These are phyloP conservation scores for Larimichthys polyactis DNA, from an alignment of 2,113 vertebrate genomes.

Conservation along the genomic window DNA sequence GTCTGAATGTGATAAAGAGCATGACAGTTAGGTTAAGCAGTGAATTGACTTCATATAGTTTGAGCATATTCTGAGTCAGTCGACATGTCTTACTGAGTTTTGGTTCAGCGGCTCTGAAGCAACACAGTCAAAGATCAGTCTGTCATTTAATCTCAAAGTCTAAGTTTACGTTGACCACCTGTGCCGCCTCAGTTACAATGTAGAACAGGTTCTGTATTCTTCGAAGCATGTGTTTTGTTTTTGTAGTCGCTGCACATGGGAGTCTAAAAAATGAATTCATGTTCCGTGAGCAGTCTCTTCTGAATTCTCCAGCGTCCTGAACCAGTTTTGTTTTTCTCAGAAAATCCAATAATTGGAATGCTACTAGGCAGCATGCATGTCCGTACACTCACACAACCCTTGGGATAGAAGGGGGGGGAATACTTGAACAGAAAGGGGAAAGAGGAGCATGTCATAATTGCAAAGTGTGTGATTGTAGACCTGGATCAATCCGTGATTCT, in stretches of 20 bases:
- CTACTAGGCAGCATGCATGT: constrained; percentile 18
- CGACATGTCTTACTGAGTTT: no score
- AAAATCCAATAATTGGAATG: not conserved
- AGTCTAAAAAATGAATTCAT: not conserved
- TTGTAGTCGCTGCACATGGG: not conserved
- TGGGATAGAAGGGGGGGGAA: not conserved
- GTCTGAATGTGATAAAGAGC: no score
- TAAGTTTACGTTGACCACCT: not conserved
- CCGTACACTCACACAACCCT: not conserved
- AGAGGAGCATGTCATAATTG: constrained; percentile 8
- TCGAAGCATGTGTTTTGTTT: not conserved
- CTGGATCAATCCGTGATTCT: constrained; percentile 5
- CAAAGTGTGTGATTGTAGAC: not conserved
- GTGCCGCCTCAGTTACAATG: not conserved
- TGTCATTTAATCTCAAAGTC: not conserved
- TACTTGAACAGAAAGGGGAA: not conserved
- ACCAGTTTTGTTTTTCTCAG: not conserved
- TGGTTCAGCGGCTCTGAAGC: no score
- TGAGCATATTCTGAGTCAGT: no score
- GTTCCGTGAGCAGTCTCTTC: not conserved
- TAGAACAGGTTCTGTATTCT: not conserved
- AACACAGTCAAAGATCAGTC: not conserved
- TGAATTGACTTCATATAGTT: no score
- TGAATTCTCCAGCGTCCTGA: constrained; percentile 9
- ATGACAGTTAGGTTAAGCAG: no score